Percentiles rank a stretch among this genome's conserved stretches.
These are phyloP conservation scores for Rhynchonycteris naso DNA, from an alignment of 2,797 vertebrate genomes.

Conservation along the genomic window DNA sequence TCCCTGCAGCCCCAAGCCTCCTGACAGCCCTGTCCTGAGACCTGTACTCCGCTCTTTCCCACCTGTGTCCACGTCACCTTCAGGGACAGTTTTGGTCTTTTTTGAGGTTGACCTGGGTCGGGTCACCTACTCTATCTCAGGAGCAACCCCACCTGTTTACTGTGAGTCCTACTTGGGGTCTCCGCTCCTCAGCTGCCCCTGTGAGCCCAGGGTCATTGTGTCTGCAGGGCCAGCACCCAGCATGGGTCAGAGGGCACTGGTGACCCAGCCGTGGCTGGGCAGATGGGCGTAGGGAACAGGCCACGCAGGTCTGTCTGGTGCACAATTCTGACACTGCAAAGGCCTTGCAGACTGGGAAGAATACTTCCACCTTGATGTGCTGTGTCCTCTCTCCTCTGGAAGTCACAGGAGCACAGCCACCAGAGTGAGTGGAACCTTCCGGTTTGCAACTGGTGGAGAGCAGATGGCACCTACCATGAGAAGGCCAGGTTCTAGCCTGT, in stretches of 20 bases:
- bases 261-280: no score
- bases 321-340: background rate
- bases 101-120: rapidly evolving
- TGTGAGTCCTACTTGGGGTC: rapidly evolving
- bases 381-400: background rate
- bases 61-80: rapidly evolving
- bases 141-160: background rate
- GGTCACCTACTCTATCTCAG: background rate
- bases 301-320: rapidly evolving
- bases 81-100: background rate
- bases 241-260: no score
- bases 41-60: background rate
- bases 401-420: rapidly evolving
- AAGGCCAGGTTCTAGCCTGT: no score
- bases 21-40: no score
- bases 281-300: rapidly evolving
- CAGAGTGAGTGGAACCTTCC: no score
- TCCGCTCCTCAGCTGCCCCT: rapidly evolving
- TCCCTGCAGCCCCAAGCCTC: background rate
- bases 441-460: background rate
- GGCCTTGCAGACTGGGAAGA: background rate
- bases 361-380: rapidly evolving
- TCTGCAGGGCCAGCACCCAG: no score
- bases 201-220: background rate
- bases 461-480: no score